phyloP scores from a whole-genome alignment of 1,140 invertebrate species.

The Drosophila mauritiana region DNA sequence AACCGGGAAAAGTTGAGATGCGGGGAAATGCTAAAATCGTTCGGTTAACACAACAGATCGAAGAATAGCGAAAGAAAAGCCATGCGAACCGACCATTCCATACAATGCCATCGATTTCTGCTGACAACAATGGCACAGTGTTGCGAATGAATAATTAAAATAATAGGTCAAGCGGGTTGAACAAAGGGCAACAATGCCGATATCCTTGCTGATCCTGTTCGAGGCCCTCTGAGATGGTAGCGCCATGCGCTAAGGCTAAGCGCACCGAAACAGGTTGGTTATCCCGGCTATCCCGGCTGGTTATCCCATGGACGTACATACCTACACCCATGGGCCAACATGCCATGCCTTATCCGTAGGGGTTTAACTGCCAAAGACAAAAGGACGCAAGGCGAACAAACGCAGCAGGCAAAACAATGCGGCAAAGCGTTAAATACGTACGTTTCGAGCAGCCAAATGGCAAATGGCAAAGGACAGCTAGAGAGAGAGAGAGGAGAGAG shows the following conservation, averaged over 20 bases:
- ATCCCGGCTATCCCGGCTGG: background rate
- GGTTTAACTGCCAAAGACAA: conserved; percentile 40
- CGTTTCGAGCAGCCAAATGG: conserved; percentile 42
- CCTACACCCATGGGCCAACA: background rate
- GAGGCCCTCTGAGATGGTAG: conserved; percentile 31
- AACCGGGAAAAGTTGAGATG: conserved; percentile 43
- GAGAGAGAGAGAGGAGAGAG: background rate
- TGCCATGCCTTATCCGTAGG: background rate
- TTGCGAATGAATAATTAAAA: conserved; percentile 79
- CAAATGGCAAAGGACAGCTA: conserved; percentile 41
- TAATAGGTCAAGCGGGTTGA: conserved; percentile 75
- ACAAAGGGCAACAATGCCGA: conserved; percentile 63
- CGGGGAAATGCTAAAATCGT: conserved; percentile 4
- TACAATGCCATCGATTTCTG: conserved; percentile 1
- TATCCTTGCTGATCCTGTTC: conserved; percentile 65
- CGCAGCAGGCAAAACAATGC: conserved; percentile 75
- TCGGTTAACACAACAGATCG: conserved; percentile 49
- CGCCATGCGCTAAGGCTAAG: conserved; percentile 72
- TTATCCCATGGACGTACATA: background rate
- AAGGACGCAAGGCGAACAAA: conserved; percentile 28
- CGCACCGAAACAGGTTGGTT: conserved; percentile 43
- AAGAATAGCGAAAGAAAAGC: conserved; percentile 3
- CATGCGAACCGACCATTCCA: background rate
- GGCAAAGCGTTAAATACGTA: conserved; percentile 68
- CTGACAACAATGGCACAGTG: conserved; percentile 69